These are phyloP conservation scores for Phycodurus eques DNA, from an alignment of 2,113 vertebrate genomes.

Conservation along the genomic window DNA sequence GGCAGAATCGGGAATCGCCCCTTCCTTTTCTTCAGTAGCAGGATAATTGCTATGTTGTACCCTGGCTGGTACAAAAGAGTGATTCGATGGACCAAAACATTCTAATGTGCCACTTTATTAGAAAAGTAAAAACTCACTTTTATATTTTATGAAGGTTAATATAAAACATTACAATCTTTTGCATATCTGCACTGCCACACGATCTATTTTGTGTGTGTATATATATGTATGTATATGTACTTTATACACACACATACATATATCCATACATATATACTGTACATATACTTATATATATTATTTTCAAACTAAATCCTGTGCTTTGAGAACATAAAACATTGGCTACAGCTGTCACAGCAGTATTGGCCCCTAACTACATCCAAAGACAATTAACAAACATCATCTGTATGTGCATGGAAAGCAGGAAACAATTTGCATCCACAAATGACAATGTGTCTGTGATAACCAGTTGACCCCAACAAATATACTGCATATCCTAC, in stretches of 20 bases:
- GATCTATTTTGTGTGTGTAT: slow-evolving; percentile 63
- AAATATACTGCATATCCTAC: slow-evolving; percentile 69
- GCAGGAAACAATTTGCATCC: slow-evolving; percentile 62
- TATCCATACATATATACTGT: not conserved
- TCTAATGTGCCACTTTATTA: slow-evolving; percentile 79
- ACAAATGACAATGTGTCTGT: slow-evolving; percentile 67
- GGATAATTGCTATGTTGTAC: not conserved
- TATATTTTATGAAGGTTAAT: slow-evolving; percentile 75
- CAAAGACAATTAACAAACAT: slow-evolving; percentile 63
- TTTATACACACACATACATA: not conserved
- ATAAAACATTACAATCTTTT: slow-evolving; percentile 81
- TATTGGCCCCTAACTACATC: slow-evolving; percentile 67
- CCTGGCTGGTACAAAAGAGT: slow-evolving; percentile 13
- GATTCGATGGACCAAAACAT: slow-evolving; percentile 30
- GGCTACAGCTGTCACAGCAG: slow-evolving; percentile 71
- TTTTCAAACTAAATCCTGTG: slow-evolving; percentile 72
- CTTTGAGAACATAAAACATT: slow-evolving; percentile 68
- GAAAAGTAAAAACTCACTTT: slow-evolving; percentile 81
- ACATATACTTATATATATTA: slow-evolving; percentile 7
- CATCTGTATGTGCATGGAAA: slow-evolving; percentile 64
- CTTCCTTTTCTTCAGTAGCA: not conserved
- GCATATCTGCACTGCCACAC: slow-evolving; percentile 74
- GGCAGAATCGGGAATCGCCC: no score
- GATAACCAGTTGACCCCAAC: slow-evolving; percentile 51
- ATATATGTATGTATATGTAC: slow-evolving; percentile 57